Percentiles rank a stretch among this genome's conserved stretches.
These are phyloP conservation scores for Thamnaconus septentrionalis DNA, from an alignment of 2,113 vertebrate species.

Conservation along the genomic window DNA sequence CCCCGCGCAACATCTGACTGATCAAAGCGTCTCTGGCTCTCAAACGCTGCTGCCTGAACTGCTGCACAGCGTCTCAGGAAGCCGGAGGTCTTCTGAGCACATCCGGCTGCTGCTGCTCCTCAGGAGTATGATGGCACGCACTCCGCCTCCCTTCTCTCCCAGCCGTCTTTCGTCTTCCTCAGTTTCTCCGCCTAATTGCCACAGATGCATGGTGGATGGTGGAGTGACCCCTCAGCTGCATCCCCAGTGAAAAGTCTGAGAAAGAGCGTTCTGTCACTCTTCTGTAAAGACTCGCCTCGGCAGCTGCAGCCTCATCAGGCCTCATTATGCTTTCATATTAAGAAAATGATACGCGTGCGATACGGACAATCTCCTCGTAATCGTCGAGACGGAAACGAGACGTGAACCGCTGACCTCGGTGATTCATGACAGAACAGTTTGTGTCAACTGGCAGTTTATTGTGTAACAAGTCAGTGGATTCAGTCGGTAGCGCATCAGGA, in stretches of 20 bases:
- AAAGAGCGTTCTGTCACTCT: conserved; percentile 30
- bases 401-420: neutral
- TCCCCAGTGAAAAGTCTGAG: conserved; percentile 35
- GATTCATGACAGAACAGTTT: neutral
- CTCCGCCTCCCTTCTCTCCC: neutral
- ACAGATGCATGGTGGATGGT: conserved; percentile 33
- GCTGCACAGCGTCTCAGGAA: conserved; percentile 31
- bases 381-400: conserved; percentile 6
- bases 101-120: conserved; percentile 4
- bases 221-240: conserved; percentile 21
- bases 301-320: conserved; percentile 41
- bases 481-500: too few species aligned
- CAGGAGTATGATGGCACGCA: conserved; percentile 15
- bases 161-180: neutral
- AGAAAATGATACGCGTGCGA: conserved; percentile 42
- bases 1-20: conserved; percentile 49
- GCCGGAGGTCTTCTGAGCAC: conserved; percentile 13
- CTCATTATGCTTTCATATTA: conserved; percentile 56
- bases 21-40: conserved; percentile 37
- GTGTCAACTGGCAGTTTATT: neutral
- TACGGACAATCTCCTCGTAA: conserved; percentile 41
- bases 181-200: conserved; percentile 36
- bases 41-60: neutral
- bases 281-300: conserved; percentile 22
- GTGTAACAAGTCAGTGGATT: neutral